Evolutionary conservation across 2,797 vertebrate species (phyloP).

Genomic region (Notoglanidium macrostoma): DNA sequence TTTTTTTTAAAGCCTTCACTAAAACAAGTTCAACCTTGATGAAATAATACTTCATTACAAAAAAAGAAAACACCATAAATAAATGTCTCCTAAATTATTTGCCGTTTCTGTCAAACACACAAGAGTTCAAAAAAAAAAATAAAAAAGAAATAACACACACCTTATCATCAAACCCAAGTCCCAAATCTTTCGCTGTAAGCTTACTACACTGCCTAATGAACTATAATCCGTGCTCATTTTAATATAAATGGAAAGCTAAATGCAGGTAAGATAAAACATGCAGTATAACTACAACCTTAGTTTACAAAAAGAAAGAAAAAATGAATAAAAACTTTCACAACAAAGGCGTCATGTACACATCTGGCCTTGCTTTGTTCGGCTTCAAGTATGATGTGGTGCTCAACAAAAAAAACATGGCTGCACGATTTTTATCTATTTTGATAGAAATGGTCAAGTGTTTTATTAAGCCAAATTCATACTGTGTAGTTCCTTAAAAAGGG

Average conservation of each 20-base stretch:
- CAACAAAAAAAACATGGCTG: slow-evolving; percentile 9
- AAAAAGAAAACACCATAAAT: slow-evolving; percentile 58
- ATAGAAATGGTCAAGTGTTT: slow-evolving; percentile 20
- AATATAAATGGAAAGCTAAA: slow-evolving; percentile 39
- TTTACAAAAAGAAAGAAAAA: slow-evolving; percentile 39
- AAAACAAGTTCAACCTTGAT: slow-evolving; percentile 51
- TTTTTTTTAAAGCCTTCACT: slow-evolving; percentile 44
- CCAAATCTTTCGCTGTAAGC: not conserved
- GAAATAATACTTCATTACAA: slow-evolving; percentile 68
- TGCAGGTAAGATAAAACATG: slow-evolving; percentile 55
- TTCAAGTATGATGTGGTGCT: slow-evolving; percentile 66
- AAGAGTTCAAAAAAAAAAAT: slow-evolving; percentile 9
- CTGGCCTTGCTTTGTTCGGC: slow-evolving; percentile 61
- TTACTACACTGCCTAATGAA: slow-evolving; percentile 30
- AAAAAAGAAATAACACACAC: slow-evolving; percentile 4
- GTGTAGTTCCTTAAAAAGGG: not conserved
- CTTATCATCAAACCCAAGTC: not conserved
- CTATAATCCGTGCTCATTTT: slow-evolving; percentile 36
- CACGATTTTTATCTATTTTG: not conserved
- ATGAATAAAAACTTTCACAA: slow-evolving; percentile 33
- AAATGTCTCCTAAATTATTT: slow-evolving; percentile 42
- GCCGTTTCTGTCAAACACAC: not conserved
- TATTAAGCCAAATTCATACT: slow-evolving; percentile 31
- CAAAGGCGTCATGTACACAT: slow-evolving; percentile 50
- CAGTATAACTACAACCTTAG: slow-evolving; percentile 50